Base-by-base conservation (phyloP, 1,140 invertebrate genomes). In the Drosophila pandora region DNA sequence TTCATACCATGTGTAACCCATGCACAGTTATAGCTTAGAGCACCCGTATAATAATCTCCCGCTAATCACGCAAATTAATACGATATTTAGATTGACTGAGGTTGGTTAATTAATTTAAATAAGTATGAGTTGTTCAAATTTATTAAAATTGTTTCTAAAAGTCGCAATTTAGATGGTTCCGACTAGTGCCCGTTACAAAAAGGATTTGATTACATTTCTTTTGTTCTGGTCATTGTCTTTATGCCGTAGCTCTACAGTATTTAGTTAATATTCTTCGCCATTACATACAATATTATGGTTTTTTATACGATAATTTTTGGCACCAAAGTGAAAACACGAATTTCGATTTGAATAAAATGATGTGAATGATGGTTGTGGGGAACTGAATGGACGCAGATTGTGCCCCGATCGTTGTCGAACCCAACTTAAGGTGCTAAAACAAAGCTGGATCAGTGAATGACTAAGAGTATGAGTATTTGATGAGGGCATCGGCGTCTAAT, bases 111-210 rank as follows among this genome's bases (percentile, higher is more conserved):
- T 77, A 72, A 58, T 63, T 56, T 76, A 72, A 69, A 64, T 79
- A 63, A 68, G 67, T 84, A 85, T 76, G 83, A 87, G 70, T 82
- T 78, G 67, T 87, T 88, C 75, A 87, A 87, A 79, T 87, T 87
- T 82, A 88, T 88, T 87, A 88, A 87, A 88, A 88, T 88, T 87
- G 70, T 88, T 88, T 77, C 82, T 87, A 87, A 85, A 85, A 85
- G 71, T 60, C 68, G 62, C 87, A 71, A 68, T 69, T 73, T 74
- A 69, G 62, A 67, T 74, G 45, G 2, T 50, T 71, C 17, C 57
- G 57, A 50, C 57, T 52, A 62, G 45, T 59, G 60, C 34, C 60
- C 53, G 41, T 49, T 59, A 52, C 65, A 48, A 71, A 71, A 39
- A 52, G 53, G 63, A 79, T 70, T 68, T 77, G 59, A 60, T 57